Percentiles rank a stretch among this genome's conserved stretches.
Conservation (phyloP, 2,888 invertebrate genomes). For the Glyphotaelius pellucidus region DNA sequence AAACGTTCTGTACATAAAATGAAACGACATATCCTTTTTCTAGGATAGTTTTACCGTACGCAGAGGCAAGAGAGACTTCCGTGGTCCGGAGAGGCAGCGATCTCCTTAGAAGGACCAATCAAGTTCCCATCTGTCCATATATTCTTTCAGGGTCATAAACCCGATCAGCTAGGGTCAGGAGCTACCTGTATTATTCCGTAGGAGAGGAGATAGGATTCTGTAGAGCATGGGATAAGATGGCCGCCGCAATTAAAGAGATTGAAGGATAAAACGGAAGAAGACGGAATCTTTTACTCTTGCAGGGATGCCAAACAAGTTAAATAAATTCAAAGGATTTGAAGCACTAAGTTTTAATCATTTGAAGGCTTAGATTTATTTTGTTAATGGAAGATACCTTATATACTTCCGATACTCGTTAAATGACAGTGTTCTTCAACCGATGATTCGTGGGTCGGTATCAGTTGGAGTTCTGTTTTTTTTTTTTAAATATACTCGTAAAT, state of each 20-base stretch:
- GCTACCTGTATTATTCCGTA: not conserved
- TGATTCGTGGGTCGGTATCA: too few species aligned
- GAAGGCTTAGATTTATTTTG: not conserved
- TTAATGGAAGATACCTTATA: not conserved
- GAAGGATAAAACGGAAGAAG: conserved; percentile 25
- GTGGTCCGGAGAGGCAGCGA: conserved; percentile 14
- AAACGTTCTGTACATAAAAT: not conserved
- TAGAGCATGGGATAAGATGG: conserved; percentile 14
- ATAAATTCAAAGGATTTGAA: not conserved
- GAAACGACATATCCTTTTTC: conserved; percentile 9
- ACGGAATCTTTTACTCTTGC: not conserved
- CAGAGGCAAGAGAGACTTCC: not conserved
- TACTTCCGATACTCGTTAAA: not conserved
- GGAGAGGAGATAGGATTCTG: not conserved
- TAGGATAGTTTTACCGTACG: conserved; percentile 26
- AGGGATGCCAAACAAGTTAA: not conserved
- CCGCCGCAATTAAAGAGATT: conserved; percentile 36
- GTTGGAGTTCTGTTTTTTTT: not conserved
- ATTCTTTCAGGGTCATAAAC: conserved; percentile 34
- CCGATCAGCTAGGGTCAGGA: conserved; percentile 38
- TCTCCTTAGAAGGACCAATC: conserved; percentile 40
- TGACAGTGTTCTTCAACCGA: too few species aligned
- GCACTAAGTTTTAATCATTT: not conserved
- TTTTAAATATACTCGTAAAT: not conserved
- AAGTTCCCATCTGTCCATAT: conserved; percentile 40